phyloP scores from a whole-genome alignment of 92 coral and sea anemone genomes.

The Phenganax marumi region DNA sequence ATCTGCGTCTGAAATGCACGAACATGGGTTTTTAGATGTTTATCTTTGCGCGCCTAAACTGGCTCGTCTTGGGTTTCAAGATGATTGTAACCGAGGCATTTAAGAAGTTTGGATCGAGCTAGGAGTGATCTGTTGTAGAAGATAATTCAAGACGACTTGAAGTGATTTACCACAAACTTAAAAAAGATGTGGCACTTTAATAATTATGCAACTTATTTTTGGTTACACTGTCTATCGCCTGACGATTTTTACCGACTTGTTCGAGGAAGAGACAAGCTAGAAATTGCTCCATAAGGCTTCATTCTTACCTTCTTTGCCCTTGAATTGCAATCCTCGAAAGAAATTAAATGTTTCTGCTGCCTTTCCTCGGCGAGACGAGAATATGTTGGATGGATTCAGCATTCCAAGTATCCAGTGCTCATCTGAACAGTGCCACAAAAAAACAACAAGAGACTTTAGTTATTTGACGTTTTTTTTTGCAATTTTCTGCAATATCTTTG shows the following conservation, averaged over 20 bases:
- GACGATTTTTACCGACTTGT: neutral
- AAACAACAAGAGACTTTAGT: neutral
- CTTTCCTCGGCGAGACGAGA: slow-evolving; percentile 18
- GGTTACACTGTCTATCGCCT: neutral
- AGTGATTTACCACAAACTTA: neutral
- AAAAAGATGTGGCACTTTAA: neutral
- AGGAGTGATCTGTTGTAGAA: too few species aligned
- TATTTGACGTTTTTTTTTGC: neutral
- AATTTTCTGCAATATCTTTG: neutral
- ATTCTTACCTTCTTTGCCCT: slow-evolving; percentile 13
- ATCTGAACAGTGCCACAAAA: neutral
- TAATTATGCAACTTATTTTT: neutral
- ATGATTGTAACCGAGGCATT: too few species aligned
- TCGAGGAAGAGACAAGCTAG: neutral
- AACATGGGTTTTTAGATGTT: neutral
- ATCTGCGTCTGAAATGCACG: neutral
- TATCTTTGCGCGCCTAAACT: neutral
- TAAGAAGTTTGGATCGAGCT: too few species aligned
- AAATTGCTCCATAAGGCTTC: neutral
- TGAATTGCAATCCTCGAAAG: slow-evolving; percentile 31
- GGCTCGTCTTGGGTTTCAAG: too few species aligned
- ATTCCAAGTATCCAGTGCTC: slow-evolving; percentile 1
- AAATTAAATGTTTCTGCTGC: slow-evolving; percentile 27
- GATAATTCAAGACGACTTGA: too few species aligned
- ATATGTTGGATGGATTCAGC: slow-evolving; percentile 19